Evolutionary conservation across 2,888 invertebrate species (phyloP).

Genomic region (Cataglyphis cursor): DNA sequence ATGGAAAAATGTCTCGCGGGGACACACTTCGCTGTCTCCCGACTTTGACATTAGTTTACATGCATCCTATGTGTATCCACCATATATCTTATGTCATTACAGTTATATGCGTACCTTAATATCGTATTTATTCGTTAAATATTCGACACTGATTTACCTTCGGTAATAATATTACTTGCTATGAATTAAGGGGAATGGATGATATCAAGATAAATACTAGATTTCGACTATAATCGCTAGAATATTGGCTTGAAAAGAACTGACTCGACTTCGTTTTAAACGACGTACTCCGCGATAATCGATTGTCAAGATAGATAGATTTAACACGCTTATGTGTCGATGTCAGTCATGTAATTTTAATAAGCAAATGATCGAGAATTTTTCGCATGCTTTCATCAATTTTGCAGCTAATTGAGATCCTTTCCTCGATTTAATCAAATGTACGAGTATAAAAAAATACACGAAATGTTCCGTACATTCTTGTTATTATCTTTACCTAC

Average conservation of each 20-base stretch:
- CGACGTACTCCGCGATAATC: conserved; percentile 49
- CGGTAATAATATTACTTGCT: conserved; percentile 62
- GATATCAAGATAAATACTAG: conserved; percentile 77
- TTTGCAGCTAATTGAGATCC: conserved; percentile 1
- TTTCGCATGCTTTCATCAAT: conserved; percentile 7
- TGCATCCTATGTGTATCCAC: conserved; percentile 69
- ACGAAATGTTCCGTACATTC: neutral
- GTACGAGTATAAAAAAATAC: conserved; percentile 32
- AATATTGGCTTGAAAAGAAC: conserved; percentile 61
- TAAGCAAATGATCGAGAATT: neutral
- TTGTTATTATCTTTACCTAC: neutral
- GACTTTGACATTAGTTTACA: conserved; percentile 62
- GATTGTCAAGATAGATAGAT: neutral
- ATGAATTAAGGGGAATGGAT: conserved; percentile 59
- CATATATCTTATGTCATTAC: conserved; percentile 73
- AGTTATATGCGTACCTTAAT: conserved; percentile 72
- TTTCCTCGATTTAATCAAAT: neutral
- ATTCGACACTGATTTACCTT: conserved; percentile 69
- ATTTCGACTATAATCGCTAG: conserved; percentile 69
- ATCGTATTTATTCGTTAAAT: conserved; percentile 67
- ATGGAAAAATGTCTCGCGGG: conserved; percentile 26
- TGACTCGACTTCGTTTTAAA: conserved; percentile 60
- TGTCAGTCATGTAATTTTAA: conserved; percentile 31
- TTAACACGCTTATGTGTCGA: neutral
- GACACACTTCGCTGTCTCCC: neutral